Conservation (phyloP, 2,797 vertebrate genomes). For the Sebastes matsubarae region DNA sequence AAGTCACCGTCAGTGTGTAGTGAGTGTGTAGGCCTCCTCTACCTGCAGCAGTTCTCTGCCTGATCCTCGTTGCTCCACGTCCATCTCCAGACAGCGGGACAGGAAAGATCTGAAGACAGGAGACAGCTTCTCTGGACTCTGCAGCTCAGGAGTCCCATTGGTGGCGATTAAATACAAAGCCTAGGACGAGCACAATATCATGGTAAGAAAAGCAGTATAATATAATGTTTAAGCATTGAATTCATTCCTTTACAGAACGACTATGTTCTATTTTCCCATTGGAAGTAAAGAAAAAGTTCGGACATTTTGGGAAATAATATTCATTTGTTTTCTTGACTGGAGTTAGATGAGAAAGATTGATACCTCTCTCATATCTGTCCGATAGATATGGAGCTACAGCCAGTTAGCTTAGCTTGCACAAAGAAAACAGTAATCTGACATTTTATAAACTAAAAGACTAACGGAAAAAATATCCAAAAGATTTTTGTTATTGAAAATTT, state of each 20-base stretch:
- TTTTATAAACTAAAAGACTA: background rate
- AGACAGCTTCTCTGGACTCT: constrained; percentile 96
- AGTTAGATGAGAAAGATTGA: background rate
- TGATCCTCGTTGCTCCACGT: constrained; percentile 96
- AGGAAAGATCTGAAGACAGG: constrained; percentile 95
- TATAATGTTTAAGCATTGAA: background rate
- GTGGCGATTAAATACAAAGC: constrained; percentile 98
- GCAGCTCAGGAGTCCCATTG: constrained; percentile 97
- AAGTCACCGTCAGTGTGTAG: background rate
- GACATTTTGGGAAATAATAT: background rate
- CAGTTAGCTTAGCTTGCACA: background rate
- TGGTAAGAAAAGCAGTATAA: background rate
- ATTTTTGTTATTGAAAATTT: background rate
- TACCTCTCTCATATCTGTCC: background rate
- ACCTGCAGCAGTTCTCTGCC: constrained; percentile 96
- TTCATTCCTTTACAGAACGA: background rate
- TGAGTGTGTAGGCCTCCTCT: background rate
- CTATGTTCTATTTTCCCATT: background rate
- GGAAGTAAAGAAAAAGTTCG: background rate
- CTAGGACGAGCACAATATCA: constrained; percentile 66
- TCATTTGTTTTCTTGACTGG: background rate
- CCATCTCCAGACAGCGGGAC: constrained; percentile 97
- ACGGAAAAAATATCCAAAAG: background rate
- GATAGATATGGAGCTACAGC: background rate
- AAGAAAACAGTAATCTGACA: background rate